Base-by-base conservation (phyloP, 2,113 vertebrate species). In the Numenius arquata region DNA sequence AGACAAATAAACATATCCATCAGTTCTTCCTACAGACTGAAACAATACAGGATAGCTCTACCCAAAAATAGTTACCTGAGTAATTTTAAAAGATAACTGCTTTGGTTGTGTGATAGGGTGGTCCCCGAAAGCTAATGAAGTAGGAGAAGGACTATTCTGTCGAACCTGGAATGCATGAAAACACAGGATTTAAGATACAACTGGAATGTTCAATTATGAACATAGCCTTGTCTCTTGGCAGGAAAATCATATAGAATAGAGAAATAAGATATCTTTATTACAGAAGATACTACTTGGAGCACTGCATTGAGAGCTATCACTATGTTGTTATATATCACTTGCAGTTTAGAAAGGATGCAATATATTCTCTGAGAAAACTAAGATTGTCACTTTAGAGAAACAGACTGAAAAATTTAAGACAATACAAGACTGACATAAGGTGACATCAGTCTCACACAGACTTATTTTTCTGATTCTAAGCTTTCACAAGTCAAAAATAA, bases 141-240 rank as follows among this genome's bases (percentile, higher is more conserved):
- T 99, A 97, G 99, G 99, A 97, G 99, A 99, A 95, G 99, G 99
- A 96, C 99, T 99, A 98, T 99, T 99, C 98, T 99, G 99, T 97
- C 99, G 98, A 97, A 99, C 98, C 99, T 99, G 96, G 92, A 98
- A 98, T 41, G 92, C 12, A 95, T 2, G 55, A 85, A 90, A 88
- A 52, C 52, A 77, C 82, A 92, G 61, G 38, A 88, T 80, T 86
- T 92, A 52, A 89, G 68, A 74, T 27, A 84, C 16, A 59, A 48
- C 10, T 72, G 25, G 45, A 81, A 65, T 43, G 79, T 12, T 82
- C 36, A 68, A 16, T 75, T 72, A 77, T 14, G 11, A 87, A 58
- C 23, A 67, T 0, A 83, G 59, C 13, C 26, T 55, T 89, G 36
- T 62, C 58, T 72, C 21, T 18, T 66, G 13, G 36, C 34, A 93